Base-by-base conservation (phyloP, 2,888 invertebrate species). In the Drosophila subsilvestris region DNA sequence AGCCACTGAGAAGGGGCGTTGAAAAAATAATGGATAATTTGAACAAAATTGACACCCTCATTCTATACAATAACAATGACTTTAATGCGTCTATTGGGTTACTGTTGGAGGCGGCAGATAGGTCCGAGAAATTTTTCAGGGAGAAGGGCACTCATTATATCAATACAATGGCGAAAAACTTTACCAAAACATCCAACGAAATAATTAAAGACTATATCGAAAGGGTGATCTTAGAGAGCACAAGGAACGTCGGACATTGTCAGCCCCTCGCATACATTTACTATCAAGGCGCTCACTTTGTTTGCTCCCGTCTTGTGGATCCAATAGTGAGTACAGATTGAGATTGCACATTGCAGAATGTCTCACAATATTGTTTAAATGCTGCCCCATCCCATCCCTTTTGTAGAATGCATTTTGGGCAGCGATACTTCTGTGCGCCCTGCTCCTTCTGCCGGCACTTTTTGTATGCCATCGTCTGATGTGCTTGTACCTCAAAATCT, bases 371-470 rank as follows among this genome's bases (percentile, higher is more conserved):
- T 10, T 18, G 17, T 18, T 27, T 20, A 8, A n/a, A n/a, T n/a
- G n/a, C n/a, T n/a, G 1, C 8, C 12, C 17, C 22, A 1, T 14
- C 8, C 14, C 22, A n/a, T n/a, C n/a, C n/a, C n/a, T n/a, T 17
- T 48, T 69, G 43, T 92, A 98, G 97, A 97, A 98, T 93, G 98
- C 97, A 50, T 97, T 97, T 93, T 98, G 98, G 98, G 95, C 96
- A 87, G 96, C 97, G 70, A 93, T 97, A 74, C 94, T 96, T 74
- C 96, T 97, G 95, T 96, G 96, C 91, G 93, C 96, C 82, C 81
- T 97, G 71, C 94, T 98, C 79, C 96, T 97, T 93, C 94, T 97
- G 89, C 97, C 97, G 62, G 94, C 96, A 70, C 94, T 97, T 89
- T 93, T 96, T 81, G 93, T 96, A 77, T 95, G 96, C 78, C 95